Evolutionary conservation across 2,888 invertebrate species (phyloP).

Genomic region (Alitta virens): DNA sequence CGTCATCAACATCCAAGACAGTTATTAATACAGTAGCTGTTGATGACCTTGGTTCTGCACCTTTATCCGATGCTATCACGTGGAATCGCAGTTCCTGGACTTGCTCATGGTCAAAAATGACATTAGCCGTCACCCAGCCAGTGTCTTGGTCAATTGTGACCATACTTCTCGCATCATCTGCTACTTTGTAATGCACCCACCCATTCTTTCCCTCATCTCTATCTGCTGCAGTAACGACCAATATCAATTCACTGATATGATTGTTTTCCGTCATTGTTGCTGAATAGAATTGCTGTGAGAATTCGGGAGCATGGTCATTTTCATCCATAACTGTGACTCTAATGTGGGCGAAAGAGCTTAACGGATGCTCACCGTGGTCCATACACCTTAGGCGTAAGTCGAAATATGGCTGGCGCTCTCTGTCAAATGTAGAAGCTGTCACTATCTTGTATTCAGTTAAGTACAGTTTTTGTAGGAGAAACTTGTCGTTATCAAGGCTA

Average conservation of each 20-base stretch:
- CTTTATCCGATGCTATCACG: slow-evolving; percentile 42
- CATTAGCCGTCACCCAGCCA: slow-evolving; percentile 24
- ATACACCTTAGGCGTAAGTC: slow-evolving; percentile 20
- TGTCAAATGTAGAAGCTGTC: slow-evolving; percentile 21
- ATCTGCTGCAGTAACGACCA: slow-evolving; percentile 25
- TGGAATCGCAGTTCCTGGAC: slow-evolving; percentile 30
- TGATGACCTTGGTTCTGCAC: slow-evolving; percentile 35
- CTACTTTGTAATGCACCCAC: slow-evolving; percentile 36
- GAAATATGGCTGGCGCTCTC: slow-evolving; percentile 19
- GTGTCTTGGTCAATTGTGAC: slow-evolving; percentile 16
- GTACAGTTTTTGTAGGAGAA: slow-evolving; percentile 34
- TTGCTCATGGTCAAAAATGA: slow-evolving; percentile 25
- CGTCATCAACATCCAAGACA: slow-evolving; percentile 38
- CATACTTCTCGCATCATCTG: slow-evolving; percentile 1
- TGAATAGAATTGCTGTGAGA: slow-evolving; percentile 19
- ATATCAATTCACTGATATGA: slow-evolving; percentile 8
- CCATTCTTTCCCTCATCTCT: slow-evolving; percentile 40
- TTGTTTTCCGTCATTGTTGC: slow-evolving; percentile 24
- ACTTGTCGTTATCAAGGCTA: slow-evolving; percentile 39
- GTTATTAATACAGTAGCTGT: slow-evolving; percentile 36
- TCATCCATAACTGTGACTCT: slow-evolving; percentile 22
- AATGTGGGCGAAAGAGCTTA: slow-evolving; percentile 12
- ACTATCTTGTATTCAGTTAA: slow-evolving; percentile 22
- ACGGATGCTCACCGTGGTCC: slow-evolving; percentile 20
- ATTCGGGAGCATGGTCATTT: slow-evolving; percentile 27